Percentiles rank a stretch among this genome's conserved stretches.
These are phyloP conservation scores for Podilymbus podiceps DNA, from an alignment of 2,113 vertebrate genomes.

Conservation along the genomic window DNA sequence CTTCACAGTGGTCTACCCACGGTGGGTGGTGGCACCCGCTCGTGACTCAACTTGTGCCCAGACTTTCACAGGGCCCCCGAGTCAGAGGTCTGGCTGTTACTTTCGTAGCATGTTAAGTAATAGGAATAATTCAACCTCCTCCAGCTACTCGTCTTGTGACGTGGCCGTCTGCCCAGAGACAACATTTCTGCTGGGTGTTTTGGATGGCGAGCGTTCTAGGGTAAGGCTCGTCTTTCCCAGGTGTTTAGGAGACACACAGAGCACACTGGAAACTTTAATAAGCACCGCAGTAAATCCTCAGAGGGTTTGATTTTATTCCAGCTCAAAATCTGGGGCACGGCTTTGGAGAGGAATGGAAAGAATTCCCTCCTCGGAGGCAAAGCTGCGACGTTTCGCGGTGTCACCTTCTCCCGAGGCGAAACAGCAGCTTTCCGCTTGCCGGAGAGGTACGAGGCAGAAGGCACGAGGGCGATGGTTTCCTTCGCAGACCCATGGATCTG, in stretches of 20 bases:
- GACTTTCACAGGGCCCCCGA: neutral
- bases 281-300: neutral
- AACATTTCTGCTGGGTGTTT: neutral
- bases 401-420: neutral
- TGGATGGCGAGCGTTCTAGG: neutral
- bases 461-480: neutral
- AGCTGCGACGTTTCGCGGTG: rapidly evolving
- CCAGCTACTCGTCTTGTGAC: neutral
- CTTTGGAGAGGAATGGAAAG: neutral
- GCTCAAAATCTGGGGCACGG: neutral
- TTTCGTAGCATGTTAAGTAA: neutral
- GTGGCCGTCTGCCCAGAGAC: neutral
- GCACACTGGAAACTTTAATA: neutral
- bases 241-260: neutral
- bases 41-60: neutral
- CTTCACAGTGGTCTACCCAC: neutral
- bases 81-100: neutral
- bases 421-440: neutral
- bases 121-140: neutral
- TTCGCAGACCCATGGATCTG: neutral
- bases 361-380: neutral
- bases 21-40: neutral
- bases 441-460: rapidly evolving
- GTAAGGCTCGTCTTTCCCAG: neutral
- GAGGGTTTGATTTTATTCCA: neutral